These are phyloP conservation scores for Peromyscus aztecus DNA, from an alignment of 2,797 vertebrate genomes.

Conservation along the genomic window DNA sequence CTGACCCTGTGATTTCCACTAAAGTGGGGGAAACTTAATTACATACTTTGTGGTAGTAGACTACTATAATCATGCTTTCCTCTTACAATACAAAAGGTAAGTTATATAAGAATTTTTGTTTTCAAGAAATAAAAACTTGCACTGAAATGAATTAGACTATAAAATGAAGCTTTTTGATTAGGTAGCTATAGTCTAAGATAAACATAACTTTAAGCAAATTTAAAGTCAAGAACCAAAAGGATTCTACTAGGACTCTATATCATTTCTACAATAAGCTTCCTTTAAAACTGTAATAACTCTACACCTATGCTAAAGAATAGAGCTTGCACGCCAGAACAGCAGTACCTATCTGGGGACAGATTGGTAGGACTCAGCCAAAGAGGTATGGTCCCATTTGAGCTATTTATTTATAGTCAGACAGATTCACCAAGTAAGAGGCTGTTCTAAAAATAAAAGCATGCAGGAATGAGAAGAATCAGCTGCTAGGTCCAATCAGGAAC, in stretches of 20 bases:
- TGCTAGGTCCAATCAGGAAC: neutral
- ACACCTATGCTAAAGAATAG: neutral
- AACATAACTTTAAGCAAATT: neutral
- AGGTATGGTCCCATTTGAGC: neutral
- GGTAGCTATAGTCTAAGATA: rapidly evolving
- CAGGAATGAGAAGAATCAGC: neutral
- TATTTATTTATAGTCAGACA: neutral
- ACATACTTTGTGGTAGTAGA: neutral
- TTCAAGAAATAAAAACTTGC: neutral
- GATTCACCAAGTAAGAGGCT: neutral
- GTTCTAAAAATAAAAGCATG: neutral
- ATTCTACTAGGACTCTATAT: neutral
- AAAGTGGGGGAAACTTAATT: neutral
- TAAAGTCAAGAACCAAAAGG: neutral
- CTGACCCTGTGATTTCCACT: neutral
- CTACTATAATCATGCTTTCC: neutral
- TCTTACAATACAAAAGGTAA: neutral
- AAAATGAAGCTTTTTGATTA: neutral
- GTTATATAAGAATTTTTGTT: neutral
- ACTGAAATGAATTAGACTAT: neutral
- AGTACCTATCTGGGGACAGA: neutral
- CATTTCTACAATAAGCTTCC: neutral
- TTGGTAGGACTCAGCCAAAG: neutral
- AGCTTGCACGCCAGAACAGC: neutral
- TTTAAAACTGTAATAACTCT: neutral